These are phyloP conservation scores for Cryptoblepharus egeriae DNA, from an alignment of 2,797 vertebrate genomes.

Conservation along the genomic window DNA sequence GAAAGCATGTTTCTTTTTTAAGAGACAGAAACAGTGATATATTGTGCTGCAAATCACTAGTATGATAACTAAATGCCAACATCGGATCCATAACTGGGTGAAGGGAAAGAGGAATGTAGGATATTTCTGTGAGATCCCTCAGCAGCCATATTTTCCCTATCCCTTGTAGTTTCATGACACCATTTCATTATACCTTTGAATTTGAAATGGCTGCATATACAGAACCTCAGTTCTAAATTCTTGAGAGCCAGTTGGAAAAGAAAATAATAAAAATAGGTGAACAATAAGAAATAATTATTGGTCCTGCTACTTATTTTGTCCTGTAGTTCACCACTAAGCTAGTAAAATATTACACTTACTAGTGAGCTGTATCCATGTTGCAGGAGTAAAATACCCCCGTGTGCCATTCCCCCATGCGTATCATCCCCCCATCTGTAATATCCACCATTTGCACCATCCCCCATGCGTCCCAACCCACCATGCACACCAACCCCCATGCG, in stretches of 20 bases:
- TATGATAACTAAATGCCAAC: constrained; percentile 28
- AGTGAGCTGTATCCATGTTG: no score
- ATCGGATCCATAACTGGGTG: not conserved
- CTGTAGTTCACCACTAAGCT: not conserved
- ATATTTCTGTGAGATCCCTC: fast-evolving
- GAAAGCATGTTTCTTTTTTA: constrained; percentile 5
- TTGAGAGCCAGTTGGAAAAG: not conserved
- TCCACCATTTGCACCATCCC: no score
- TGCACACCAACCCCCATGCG: no score
- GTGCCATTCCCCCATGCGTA: no score
- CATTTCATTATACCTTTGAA: not conserved
- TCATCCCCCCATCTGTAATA: no score
- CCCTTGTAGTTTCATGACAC: not conserved
- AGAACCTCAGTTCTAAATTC: not conserved
- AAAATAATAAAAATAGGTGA: not conserved
- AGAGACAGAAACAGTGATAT: constrained; percentile 15
- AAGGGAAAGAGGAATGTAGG: not conserved
- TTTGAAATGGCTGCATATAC: not conserved
- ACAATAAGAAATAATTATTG: not conserved
- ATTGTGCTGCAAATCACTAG: constrained; percentile 18
- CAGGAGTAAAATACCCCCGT: no score
- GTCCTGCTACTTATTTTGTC: not conserved
- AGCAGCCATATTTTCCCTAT: not conserved
- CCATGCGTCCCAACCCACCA: no score
- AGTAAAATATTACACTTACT: not conserved